Conservation (phyloP, 2,888 invertebrate genomes). For the Stenchaetothrips biformis region DNA sequence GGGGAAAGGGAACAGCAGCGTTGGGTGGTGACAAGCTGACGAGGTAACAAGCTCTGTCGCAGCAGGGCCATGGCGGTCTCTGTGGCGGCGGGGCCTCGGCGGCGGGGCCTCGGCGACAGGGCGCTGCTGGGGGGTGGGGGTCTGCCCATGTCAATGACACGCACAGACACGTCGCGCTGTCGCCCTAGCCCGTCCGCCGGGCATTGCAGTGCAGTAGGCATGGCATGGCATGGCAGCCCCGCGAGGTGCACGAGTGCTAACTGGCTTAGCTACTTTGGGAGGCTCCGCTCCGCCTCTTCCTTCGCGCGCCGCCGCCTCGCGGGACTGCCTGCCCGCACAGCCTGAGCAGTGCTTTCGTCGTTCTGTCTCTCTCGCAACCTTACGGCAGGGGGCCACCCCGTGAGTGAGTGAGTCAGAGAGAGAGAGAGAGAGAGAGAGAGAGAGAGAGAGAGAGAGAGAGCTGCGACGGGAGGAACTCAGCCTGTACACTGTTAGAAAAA, state of each 20-base stretch:
- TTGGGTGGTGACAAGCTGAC: neutral
- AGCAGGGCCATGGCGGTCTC: neutral
- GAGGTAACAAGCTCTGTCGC: neutral
- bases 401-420: too few relatives aligned
- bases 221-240: neutral
- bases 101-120: neutral
- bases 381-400: neutral
- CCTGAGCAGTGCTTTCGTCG: neutral
- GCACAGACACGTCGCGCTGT: neutral
- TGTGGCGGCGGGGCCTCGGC: neutral
- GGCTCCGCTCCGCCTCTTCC: neutral
- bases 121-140: neutral
- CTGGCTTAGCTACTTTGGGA: constrained; percentile 1
- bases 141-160: neutral
- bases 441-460: too few relatives aligned
- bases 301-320: neutral
- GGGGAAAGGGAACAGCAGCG: too few relatives aligned
- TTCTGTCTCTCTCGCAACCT: neutral
- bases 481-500: too few relatives aligned
- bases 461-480: too few relatives aligned
- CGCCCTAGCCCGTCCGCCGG: neutral
- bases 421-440: too few relatives aligned
- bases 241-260: neutral
- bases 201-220: neutral
- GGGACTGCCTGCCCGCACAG: neutral